These are phyloP conservation scores for Pogonocichla stellata DNA, from an alignment of 2,113 vertebrate species.

Conservation along the genomic window DNA sequence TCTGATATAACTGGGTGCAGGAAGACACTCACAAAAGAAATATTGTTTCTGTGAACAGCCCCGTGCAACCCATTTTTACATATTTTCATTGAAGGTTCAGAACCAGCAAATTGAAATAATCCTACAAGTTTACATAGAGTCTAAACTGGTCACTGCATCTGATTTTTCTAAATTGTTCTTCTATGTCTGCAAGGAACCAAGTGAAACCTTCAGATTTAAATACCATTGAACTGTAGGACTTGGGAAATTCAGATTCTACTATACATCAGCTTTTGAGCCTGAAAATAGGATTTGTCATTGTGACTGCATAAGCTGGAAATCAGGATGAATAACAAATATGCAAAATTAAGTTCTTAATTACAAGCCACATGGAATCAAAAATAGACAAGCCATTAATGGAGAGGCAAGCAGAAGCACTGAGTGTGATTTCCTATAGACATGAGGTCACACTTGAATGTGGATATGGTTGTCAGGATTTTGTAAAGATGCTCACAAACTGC, in stretches of 20 bases:
- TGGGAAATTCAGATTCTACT: background rate
- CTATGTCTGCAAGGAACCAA: background rate
- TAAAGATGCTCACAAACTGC: background rate
- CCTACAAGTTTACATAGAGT: background rate
- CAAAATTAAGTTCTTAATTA: slow-evolving; percentile 10
- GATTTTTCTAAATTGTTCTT: background rate
- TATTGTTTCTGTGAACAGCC: background rate
- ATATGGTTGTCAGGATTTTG: background rate
- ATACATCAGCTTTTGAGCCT: background rate
- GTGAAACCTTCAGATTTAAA: background rate
- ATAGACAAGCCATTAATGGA: background rate
- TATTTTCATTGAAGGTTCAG: background rate
- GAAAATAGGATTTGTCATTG: background rate
- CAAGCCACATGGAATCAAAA: background rate
- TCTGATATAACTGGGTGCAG: slow-evolving; percentile 5
- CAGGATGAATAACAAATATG: background rate
- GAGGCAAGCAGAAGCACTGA: background rate
- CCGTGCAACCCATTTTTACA: background rate
- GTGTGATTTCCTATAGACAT: background rate
- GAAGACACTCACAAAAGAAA: slow-evolving; percentile 21
- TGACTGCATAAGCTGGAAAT: background rate
- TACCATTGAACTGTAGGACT: background rate
- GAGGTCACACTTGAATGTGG: background rate
- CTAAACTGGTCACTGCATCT: background rate
- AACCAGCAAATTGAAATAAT: background rate